Percentiles rank a stretch among this genome's conserved stretches.
Evolutionary conservation across 2,888 invertebrate species (phyloP).

Genomic region (Lycia hirtaria): DNA sequence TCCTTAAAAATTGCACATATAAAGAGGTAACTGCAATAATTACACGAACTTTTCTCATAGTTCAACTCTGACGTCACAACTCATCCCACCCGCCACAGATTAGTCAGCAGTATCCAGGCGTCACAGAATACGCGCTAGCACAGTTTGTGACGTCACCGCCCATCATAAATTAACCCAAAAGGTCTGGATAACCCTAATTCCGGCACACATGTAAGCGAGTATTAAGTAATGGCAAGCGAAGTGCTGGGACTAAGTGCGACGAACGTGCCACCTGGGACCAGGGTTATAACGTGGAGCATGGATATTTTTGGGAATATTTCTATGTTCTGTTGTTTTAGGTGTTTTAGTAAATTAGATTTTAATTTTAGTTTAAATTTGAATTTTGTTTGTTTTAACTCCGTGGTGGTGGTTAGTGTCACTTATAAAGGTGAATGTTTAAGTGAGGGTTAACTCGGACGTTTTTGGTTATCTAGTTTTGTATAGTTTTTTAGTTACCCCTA

Average conservation of each 20-base stretch:
- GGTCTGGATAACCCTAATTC: constrained; percentile 30
- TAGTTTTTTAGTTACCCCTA: too few species aligned
- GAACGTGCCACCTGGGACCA: constrained; percentile 20
- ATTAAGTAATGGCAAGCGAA: constrained; percentile 27
- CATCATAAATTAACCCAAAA: constrained; percentile 24
- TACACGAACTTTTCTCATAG: too few species aligned
- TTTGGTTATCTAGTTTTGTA: too few species aligned
- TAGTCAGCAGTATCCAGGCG: too few species aligned
- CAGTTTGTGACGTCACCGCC: constrained; percentile 11
- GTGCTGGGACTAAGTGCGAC: constrained; percentile 24
- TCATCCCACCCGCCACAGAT: too few species aligned
- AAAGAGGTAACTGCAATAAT: too few species aligned
- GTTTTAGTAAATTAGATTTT: not conserved
- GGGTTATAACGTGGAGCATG: constrained; percentile 22
- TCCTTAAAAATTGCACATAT: too few species aligned
- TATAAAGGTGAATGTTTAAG: too few species aligned
- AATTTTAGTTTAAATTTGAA: too few species aligned
- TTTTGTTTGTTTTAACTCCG: too few species aligned
- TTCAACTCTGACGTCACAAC: not conserved
- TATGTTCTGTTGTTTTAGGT: not conserved
- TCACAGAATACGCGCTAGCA: not conserved
- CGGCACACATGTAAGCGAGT: constrained; percentile 21
- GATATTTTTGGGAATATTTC: constrained; percentile 6
- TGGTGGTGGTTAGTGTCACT: too few species aligned
- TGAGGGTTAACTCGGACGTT: too few species aligned